These are phyloP conservation scores for Myripristis jacobus DNA, from an alignment of 2,797 vertebrate species.

Conservation along the genomic window DNA sequence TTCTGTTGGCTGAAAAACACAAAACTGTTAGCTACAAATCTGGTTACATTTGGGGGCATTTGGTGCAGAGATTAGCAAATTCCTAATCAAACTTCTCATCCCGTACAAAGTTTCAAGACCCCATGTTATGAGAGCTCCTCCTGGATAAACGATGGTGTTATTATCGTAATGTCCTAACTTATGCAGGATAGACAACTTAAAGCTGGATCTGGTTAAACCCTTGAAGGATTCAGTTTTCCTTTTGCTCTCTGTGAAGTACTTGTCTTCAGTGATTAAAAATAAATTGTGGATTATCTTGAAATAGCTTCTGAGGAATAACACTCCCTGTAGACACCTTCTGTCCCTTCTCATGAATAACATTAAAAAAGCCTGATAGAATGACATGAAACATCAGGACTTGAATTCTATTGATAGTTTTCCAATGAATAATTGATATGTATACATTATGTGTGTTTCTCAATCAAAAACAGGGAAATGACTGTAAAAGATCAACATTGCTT, in stretches of 20 bases:
- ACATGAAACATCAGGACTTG: slow-evolving; percentile 35
- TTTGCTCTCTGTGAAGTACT: slow-evolving; percentile 28
- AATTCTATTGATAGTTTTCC: slow-evolving; percentile 56
- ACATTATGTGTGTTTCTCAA: not conserved
- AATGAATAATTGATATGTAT: slow-evolving; percentile 66
- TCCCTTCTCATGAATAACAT: slow-evolving; percentile 77
- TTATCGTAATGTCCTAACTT: slow-evolving; percentile 12
- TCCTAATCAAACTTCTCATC: not conserved
- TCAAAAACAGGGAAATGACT: slow-evolving; percentile 41
- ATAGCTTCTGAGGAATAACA: slow-evolving; percentile 66
- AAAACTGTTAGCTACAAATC: not conserved
- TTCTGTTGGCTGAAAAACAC: slow-evolving; percentile 90
- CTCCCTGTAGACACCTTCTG: slow-evolving; percentile 54
- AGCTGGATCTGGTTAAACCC: slow-evolving; percentile 21
- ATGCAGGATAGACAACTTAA: not conserved
- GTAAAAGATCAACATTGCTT: slow-evolving; percentile 76
- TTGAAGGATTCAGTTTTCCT: slow-evolving; percentile 18
- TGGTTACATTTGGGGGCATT: no score
- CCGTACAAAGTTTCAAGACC: slow-evolving; percentile 8
- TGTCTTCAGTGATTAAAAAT: slow-evolving; percentile 54
- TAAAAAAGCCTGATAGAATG: slow-evolving; percentile 66
- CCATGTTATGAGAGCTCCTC: not conserved
- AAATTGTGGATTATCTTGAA: slow-evolving; percentile 66
- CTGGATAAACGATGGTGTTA: not conserved
- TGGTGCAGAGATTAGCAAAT: not conserved